Conservation (phyloP, 2,888 invertebrate species). For the Cybosia mesomella region DNA sequence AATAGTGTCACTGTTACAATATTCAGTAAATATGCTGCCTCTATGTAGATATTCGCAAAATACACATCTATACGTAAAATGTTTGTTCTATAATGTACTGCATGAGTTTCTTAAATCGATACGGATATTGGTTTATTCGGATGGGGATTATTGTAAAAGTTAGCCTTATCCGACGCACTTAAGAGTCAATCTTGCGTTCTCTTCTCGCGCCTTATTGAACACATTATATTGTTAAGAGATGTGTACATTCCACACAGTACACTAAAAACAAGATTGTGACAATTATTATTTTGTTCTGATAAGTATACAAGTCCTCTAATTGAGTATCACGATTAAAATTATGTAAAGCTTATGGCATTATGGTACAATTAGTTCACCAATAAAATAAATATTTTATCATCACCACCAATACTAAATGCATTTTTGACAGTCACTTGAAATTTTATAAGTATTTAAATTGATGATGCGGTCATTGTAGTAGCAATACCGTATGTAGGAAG, state of each 20-base stretch:
- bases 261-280: constrained; percentile 72
- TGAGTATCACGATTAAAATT: constrained; percentile 79
- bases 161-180: constrained; percentile 13
- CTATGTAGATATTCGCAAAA: constrained; percentile 85
- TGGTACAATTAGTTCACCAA: constrained; percentile 60
- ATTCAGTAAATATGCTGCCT: constrained; percentile 81
- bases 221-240: constrained; percentile 30
- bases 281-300: constrained; percentile 69
- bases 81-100: constrained; percentile 67
- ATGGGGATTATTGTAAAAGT: constrained; percentile 19
- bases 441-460: constrained; percentile 45
- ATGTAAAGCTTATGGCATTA: constrained; percentile 80
- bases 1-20: constrained; percentile 63
- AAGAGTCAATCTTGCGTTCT: neutral
- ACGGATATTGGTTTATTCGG: constrained; percentile 7
- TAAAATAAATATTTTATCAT: constrained; percentile 69
- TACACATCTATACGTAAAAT: constrained; percentile 76
- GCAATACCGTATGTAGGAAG: constrained; percentile 65
- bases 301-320: constrained; percentile 66
- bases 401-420: constrained; percentile 81
- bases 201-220: constrained; percentile 14
- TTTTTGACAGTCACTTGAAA: constrained; percentile 73
- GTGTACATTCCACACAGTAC: constrained; percentile 62
- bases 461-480: constrained; percentile 73
- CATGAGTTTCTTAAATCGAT: constrained; percentile 28